Conservation (phyloP, 2,797 vertebrate genomes). For the Esox masquinongy region DNA sequence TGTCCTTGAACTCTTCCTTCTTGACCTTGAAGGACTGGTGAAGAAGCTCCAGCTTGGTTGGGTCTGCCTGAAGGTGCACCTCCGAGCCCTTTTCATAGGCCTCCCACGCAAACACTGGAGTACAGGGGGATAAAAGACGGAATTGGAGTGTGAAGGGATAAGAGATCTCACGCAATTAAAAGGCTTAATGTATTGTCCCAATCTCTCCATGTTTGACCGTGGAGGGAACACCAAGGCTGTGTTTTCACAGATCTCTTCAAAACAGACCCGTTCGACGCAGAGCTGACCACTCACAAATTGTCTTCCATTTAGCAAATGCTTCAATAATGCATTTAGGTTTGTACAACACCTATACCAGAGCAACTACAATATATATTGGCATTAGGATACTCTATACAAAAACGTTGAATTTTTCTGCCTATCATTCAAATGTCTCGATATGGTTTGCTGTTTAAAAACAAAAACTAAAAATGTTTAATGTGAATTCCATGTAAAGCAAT, state of each 20-base stretch:
- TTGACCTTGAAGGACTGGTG: conserved; percentile 97
- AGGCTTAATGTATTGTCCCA: background rate
- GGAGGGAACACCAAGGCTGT: too few species aligned
- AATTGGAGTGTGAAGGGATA: background rate
- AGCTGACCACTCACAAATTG: too few species aligned
- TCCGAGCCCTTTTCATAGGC: conserved; percentile 98
- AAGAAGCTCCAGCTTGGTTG: conserved; percentile 94
- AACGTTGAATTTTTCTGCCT: background rate
- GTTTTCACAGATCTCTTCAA: too few species aligned
- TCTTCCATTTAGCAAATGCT: too few species aligned
- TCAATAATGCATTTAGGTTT: background rate
- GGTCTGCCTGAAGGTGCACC: conserved; percentile 97
- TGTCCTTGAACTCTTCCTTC: conserved; percentile 96
- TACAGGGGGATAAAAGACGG: conserved; percentile 3
- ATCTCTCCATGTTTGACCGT: background rate
- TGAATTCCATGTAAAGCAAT: too few species aligned
- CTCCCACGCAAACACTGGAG: conserved; percentile 96
- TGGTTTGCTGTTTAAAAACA: background rate
- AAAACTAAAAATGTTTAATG: background rate
- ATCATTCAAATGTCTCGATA: background rate
- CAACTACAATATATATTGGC: background rate
- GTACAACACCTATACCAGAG: background rate
- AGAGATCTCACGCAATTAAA: background rate
- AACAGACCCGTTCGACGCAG: too few species aligned
- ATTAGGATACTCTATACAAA: background rate